Conservation (phyloP, 1,140 invertebrate genomes). For the Bombus vancouverensis region DNA sequence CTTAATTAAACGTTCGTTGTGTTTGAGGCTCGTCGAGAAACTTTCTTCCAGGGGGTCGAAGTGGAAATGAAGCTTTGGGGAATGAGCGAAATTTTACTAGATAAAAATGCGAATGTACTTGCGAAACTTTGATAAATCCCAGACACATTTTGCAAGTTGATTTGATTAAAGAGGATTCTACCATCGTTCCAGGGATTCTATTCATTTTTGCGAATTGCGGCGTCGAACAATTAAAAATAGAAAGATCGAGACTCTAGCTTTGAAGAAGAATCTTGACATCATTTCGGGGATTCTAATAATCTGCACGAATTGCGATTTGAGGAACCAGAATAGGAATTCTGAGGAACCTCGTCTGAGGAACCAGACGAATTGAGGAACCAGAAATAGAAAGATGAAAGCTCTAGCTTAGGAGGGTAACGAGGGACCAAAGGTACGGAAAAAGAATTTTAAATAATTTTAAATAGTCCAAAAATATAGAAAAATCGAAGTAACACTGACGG, state of each 20-base stretch:
- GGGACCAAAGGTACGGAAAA: too few relatives aligned
- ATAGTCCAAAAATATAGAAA: background rate
- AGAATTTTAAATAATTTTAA: background rate
- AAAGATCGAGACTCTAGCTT: too few relatives aligned
- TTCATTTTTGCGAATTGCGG: background rate
- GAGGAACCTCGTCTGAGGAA: too few relatives aligned
- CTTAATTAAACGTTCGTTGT: slow-evolving; percentile 20
- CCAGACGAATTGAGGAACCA: background rate
- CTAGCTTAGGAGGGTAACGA: too few relatives aligned
- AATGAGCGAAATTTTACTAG: background rate
- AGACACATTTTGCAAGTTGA: background rate
- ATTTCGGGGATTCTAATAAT: too few relatives aligned
- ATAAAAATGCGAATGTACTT: background rate
- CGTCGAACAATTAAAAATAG: background rate
- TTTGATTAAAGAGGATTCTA: background rate
- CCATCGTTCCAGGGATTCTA: too few relatives aligned
- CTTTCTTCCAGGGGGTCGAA: too few relatives aligned
- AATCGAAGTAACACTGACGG: background rate
- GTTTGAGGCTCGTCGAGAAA: background rate
- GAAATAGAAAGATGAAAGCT: background rate
- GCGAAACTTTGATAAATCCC: background rate
- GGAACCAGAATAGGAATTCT: background rate
- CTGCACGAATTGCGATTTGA: too few relatives aligned
- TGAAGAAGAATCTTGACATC: too few relatives aligned
- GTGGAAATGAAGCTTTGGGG: background rate